phyloP scores from a whole-genome alignment of 2,113 vertebrate genomes.

The Cephalopholis sonnerati region DNA sequence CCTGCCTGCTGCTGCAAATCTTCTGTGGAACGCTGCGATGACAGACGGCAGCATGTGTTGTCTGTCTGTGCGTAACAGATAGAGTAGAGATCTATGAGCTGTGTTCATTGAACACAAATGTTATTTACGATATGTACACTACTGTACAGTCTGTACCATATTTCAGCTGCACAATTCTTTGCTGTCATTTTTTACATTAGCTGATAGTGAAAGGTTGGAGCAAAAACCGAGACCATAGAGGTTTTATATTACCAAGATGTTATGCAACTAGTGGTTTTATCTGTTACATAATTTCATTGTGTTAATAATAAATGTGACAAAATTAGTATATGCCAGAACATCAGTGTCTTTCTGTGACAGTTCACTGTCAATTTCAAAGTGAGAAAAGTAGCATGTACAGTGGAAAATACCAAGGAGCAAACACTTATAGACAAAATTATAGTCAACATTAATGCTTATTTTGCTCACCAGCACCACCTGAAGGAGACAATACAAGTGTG shows the following conservation, averaged over 20 bases:
- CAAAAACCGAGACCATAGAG: not conserved
- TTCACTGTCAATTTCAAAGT: too few species aligned
- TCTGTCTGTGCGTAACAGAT: not conserved
- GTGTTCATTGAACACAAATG: not conserved
- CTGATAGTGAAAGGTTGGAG: not conserved
- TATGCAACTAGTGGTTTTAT: too few species aligned
- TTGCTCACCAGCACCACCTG: not conserved
- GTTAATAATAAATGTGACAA: too few species aligned
- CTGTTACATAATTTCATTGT: too few species aligned
- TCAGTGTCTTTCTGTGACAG: too few species aligned
- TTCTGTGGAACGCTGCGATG: slow-evolving; percentile 38
- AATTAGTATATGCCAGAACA: too few species aligned
- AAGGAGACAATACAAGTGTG: not conserved
- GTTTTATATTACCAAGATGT: not conserved
- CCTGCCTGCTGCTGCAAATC: slow-evolving; percentile 47
- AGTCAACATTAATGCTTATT: not conserved
- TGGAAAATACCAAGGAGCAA: not conserved
- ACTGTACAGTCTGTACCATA: not conserved
- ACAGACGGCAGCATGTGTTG: slow-evolving; percentile 42
- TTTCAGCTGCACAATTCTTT: not conserved
- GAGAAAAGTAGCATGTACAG: not conserved
- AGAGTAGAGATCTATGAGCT: not conserved
- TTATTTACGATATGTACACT: not conserved
- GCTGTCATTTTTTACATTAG: not conserved
- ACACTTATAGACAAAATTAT: not conserved